Base-by-base conservation (phyloP, 2,888 invertebrate genomes). In the Escarpia spicata region DNA sequence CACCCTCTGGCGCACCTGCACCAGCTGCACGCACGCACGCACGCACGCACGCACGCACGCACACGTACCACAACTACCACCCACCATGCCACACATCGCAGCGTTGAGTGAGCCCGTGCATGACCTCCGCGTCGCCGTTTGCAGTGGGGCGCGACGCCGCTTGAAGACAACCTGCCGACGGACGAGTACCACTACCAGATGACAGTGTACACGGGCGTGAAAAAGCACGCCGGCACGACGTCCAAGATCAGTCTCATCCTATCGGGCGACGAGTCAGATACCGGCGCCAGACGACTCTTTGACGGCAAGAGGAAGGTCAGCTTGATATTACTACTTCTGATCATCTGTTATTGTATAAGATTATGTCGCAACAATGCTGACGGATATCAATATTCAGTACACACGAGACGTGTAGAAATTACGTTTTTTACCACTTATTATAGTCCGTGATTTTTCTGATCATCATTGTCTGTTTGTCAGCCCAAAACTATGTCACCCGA, bases 101-200 rank as follows among this genome's bases (percentile, higher is more conserved):
- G 37, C 52, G 52, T 15, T 52, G 52, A 12, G 52, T 52, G 52
- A 3, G 52, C 9, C 52, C 52, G 15, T 15, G 75, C 26, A 15
- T 91, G 26, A 91, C 91, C 37, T 6, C 37, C 6, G 0, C 19
- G 6, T 6, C 15, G 43, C 15, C 31, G 75, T 31, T 60, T 75
- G 1, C 94, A 96, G 96, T 96, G 96, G 96, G 96, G 96, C n/a
- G 96, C 97, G 0, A 94, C 96, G 31, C 96, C 96, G 2, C 94
- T 97, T 44, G 96, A 96, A 43, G 97, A 97, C 94, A 97, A 97
- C 94, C 95, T 97, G 45, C 96, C 96, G 2, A 95, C 96, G 0
- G 96, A 96, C 93, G 96, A 95, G 93, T 97, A 97, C 94, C 95
- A 96, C 93, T 97, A 97, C 94, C 96, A 97, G 94, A 93, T 97